A percentile compares a stretch with the other conserved stretches of the same genome.
Conservation (phyloP, 2,888 invertebrate species). For the Crocallis elinguaria region DNA sequence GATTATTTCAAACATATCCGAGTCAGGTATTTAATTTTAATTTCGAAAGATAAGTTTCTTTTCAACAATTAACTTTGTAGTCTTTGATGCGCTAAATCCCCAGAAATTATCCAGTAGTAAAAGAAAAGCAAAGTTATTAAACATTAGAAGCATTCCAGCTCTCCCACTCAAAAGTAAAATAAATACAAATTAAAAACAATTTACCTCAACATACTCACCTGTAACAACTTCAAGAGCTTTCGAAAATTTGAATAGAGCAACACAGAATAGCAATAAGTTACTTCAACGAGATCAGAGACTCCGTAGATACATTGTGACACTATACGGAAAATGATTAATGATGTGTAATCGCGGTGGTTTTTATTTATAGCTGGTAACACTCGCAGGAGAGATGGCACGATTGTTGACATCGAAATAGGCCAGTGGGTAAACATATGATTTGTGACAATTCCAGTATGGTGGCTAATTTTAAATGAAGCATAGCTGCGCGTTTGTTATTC, state of each 20-base stretch:
- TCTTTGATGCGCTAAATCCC: no score
- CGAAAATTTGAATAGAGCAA: conserved; percentile 41
- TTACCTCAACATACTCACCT: conserved; percentile 46
- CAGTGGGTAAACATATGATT: conserved; percentile 52
- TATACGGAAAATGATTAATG: conserved; percentile 75
- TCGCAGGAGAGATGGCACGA: conserved; percentile 56
- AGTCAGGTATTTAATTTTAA: no score
- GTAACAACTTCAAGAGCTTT: conserved; percentile 18
- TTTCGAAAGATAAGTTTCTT: no score
- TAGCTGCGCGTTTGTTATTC: no score
- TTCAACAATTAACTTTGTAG: no score
- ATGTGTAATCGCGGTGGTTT: conserved; percentile 66
- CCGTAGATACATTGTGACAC: conserved; percentile 74
- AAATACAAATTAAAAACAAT: conserved; percentile 59
- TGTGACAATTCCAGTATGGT: conserved; percentile 34
- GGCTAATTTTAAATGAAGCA: conserved; percentile 23
- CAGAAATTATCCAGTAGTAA: background rate
- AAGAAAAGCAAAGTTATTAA: background rate
- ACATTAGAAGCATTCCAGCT: background rate
- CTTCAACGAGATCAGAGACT: conserved; percentile 67
- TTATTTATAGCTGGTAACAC: conserved; percentile 66
- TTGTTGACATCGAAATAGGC: conserved; percentile 71
- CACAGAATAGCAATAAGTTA: conserved; percentile 44
- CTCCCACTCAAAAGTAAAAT: conserved; percentile 36
- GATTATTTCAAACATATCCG: background rate